These are phyloP conservation scores for Dolichoris vasculosae DNA, from an alignment of 1,140 invertebrate species.

Conservation along the genomic window DNA sequence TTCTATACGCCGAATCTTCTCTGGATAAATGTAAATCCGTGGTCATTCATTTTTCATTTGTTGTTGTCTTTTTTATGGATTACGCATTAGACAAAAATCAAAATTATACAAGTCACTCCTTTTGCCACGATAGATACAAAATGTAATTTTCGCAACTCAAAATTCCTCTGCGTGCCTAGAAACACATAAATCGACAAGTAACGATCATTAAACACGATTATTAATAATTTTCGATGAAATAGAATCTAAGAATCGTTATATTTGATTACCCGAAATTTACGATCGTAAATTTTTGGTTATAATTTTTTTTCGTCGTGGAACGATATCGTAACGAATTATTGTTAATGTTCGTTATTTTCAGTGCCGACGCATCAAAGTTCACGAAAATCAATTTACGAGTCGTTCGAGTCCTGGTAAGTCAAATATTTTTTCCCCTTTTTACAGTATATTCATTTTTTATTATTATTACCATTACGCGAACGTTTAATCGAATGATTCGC, in stretches of 20 bases:
- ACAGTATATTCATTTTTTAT: background rate
- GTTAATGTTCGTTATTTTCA: constrained; percentile 2
- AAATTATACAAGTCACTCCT: background rate
- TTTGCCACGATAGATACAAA: background rate
- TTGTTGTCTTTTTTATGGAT: background rate
- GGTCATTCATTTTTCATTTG: background rate
- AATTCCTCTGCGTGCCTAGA: background rate
- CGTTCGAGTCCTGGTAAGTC: constrained; percentile 9
- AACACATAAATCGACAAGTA: background rate
- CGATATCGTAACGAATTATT: background rate
- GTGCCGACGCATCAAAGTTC: background rate
- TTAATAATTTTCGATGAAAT: background rate
- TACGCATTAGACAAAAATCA: background rate
- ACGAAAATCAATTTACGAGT: background rate
- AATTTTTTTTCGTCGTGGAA: background rate
- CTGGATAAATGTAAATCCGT: background rate
- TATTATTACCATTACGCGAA: background rate
- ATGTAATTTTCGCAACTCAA: background rate
- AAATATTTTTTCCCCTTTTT: background rate
- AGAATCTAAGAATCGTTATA: background rate
- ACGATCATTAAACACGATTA: background rate
- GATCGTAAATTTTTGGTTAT: background rate
- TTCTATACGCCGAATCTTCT: background rate
- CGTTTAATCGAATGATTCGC: constrained; percentile 25
- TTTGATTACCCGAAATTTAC: background rate